A percentile compares a stretch with the other conserved stretches of the same genome.
These are phyloP conservation scores for Ectemnius continuus DNA, from an alignment of 2,888 invertebrate genomes.

Conservation along the genomic window DNA sequence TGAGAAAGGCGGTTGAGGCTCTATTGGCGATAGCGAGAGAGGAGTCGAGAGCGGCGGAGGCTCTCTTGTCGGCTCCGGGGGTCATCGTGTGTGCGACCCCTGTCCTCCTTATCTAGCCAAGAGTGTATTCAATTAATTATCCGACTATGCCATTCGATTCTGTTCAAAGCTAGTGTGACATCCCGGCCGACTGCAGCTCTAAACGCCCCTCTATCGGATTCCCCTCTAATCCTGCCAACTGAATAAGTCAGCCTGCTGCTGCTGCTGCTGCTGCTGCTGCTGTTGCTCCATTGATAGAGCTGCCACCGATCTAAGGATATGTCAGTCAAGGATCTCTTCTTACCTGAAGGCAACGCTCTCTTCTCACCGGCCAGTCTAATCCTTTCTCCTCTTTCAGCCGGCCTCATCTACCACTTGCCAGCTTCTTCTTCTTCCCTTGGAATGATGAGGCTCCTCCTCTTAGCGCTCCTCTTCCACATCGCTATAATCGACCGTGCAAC, in stretches of 20 bases:
- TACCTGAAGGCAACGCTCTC: too few relatives aligned
- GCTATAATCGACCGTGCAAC: conserved; percentile 28
- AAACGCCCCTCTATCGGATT: conserved; percentile 11
- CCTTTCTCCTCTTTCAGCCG: conserved; percentile 39
- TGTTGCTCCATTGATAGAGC: too few relatives aligned
- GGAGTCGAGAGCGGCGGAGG: conserved; percentile 48
- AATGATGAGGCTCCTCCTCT: conserved; percentile 47
- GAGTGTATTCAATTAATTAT: conserved; percentile 71
- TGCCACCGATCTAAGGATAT: background rate
- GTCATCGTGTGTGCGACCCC: conserved; percentile 70
- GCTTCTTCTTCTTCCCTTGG: background rate
- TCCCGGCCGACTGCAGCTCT: conserved; percentile 16
- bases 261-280: too few relatives aligned
- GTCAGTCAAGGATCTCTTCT: too few relatives aligned
- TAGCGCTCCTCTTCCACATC: conserved; percentile 40
- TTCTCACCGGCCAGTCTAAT: background rate
- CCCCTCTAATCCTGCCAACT: background rate
- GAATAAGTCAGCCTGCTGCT: too few relatives aligned
- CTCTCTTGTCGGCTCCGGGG: conserved; percentile 52
- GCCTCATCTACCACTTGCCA: conserved; percentile 2
- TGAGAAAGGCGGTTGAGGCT: conserved; percentile 16
- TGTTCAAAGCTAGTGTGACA: conserved; percentile 26
- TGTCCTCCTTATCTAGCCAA: conserved; percentile 66
- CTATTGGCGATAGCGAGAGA: conserved; percentile 53
- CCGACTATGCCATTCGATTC: conserved; percentile 42